These are phyloP conservation scores for Eulemur macaco DNA, from an alignment of 2,113 vertebrate species.

Conservation along the genomic window DNA sequence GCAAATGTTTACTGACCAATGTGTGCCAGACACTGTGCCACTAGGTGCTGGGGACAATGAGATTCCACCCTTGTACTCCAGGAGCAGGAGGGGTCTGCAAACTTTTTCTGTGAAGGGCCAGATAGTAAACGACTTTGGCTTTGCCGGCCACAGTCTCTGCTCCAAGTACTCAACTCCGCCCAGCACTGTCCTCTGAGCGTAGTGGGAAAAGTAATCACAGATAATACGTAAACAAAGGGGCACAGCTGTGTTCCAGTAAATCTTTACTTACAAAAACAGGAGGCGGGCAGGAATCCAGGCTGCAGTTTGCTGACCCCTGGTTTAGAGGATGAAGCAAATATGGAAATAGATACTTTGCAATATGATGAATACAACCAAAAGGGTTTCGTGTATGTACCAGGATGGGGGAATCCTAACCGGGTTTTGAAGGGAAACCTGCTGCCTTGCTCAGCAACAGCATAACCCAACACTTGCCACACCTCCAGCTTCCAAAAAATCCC, in stretches of 20 bases:
- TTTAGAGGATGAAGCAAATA: neutral
- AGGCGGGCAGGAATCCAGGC: neutral
- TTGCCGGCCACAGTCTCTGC: neutral
- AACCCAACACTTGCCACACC: neutral
- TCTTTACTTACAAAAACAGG: neutral
- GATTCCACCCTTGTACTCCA: neutral
- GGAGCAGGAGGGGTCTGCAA: neutral
- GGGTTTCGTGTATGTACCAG: fast-evolving
- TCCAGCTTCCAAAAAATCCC: neutral
- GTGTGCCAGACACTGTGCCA: neutral
- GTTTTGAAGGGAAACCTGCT: neutral
- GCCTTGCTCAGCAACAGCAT: neutral
- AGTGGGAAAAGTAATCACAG: neutral
- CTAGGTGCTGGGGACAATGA: fast-evolving
- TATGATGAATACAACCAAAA: neutral
- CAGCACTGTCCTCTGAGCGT: fast-evolving
- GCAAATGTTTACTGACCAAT: neutral
- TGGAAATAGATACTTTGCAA: neutral
- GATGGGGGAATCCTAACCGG: fast-evolving
- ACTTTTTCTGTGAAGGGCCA: neutral
- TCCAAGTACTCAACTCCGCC: neutral
- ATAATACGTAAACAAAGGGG: too few species aligned
- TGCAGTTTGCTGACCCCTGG: neutral
- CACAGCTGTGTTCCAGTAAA: neutral
- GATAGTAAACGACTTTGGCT: neutral